These are phyloP conservation scores for Cydia fagiglandana DNA, from an alignment of 1,140 invertebrate species.

Conservation along the genomic window DNA sequence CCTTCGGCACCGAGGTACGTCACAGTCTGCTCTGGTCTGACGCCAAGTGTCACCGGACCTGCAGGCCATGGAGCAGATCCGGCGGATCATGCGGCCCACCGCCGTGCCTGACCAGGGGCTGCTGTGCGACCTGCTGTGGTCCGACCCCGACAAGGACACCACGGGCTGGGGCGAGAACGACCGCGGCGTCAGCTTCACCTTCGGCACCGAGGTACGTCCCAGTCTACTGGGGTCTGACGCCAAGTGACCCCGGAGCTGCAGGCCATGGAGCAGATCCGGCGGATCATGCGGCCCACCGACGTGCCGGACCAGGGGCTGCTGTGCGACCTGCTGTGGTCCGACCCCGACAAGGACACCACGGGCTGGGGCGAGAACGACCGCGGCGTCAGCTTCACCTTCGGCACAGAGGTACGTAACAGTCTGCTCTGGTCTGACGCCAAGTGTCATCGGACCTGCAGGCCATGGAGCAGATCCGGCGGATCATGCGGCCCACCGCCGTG, in stretches of 20 bases:
- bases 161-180: slow-evolving; percentile 98
- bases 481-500: too few relatives aligned
- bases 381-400: slow-evolving; percentile 97
- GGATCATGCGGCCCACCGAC: slow-evolving; percentile 96
- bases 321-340: slow-evolving; percentile 99
- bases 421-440: too few relatives aligned
- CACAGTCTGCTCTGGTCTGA: not conserved
- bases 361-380: slow-evolving; percentile 98
- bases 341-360: slow-evolving; percentile 94
- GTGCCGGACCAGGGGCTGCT: slow-evolving; percentile 95
- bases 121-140: too few relatives aligned
- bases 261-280: slow-evolving; percentile 94
- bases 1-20: slow-evolving; percentile 91
- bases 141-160: slow-evolving; percentile 91
- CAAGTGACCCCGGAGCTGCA: slow-evolving; percentile 86
- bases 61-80: too few relatives aligned
- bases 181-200: slow-evolving; percentile 97
- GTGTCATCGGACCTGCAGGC: too few relatives aligned
- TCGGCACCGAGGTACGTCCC: slow-evolving; percentile 88
- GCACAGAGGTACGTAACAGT: slow-evolving; percentile 83
- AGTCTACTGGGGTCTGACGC: too few relatives aligned
- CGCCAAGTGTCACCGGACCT: too few relatives aligned
- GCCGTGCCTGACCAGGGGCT: too few relatives aligned
- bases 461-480: too few relatives aligned
- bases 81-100: too few relatives aligned